Base-by-base conservation (phyloP, 1,140 invertebrate species). In the Ostrea edulis region DNA sequence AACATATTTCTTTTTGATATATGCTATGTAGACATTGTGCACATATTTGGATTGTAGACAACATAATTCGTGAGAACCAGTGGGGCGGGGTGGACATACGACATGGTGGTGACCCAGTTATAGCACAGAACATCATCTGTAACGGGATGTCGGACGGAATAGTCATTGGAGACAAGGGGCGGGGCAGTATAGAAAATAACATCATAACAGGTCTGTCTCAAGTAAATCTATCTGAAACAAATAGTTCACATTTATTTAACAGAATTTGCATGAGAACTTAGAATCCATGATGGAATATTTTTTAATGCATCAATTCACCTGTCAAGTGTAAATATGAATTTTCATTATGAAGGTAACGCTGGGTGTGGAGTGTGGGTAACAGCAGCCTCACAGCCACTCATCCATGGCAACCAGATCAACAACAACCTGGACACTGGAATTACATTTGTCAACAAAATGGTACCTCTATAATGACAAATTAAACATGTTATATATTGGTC, bases 81-180 rank as follows among this genome's bases (percentile, higher is more conserved):
- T 94, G 93, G 93, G 93, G 92, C 51, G 93, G 93, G 83, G 89
- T 94, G 20, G 93, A 94, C 83, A 93, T 94, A 8, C 85, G 93
- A 22, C 91, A 93, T 84, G 92, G 91, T n/a, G 91, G 92, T 52
- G 90, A 92, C 68, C 92, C 93, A 44, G 85, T 93, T 20, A 89
- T 94, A 5, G 82, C 84, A 65, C 87, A 91, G 22, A 94, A 94
- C 85, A 89, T 90, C 55, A 91, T 94, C 58, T 91, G 90, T 84
- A 92, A 93, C 87, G 93, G 93, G 55, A 83, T 93, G 22, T 93
- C 92, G 22, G 92, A 94, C 89, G 93, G 93, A 22, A 91, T 94
- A 22, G 93, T 94, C 22, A 92, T 94, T 35, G 93, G 93, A 22
- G 90, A 92, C 12, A 91, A 88, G 44, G 93, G 93, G 11, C 86